A percentile compares a stretch with the other conserved stretches of the same genome.
phyloP scores from a whole-genome alignment of 2,888 invertebrate species.

The Neoaliturus tenellus region DNA sequence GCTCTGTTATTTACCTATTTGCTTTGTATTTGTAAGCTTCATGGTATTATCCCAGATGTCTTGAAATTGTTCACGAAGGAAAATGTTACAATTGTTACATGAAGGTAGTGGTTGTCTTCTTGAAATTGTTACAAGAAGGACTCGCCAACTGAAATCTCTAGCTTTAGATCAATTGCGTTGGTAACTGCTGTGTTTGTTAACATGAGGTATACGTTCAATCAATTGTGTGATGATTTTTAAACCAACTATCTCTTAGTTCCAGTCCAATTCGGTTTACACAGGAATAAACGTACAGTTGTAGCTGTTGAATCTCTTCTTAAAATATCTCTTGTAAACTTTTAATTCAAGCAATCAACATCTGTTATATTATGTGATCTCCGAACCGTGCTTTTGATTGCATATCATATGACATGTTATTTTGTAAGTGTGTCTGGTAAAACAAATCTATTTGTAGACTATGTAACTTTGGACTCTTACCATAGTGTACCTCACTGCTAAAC shows the following conservation, averaged over 20 bases:
- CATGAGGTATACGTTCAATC: neutral
- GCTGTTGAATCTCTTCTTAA: slow-evolving; percentile 42
- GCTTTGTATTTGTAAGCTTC: neutral
- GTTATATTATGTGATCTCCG: too few relatives aligned
- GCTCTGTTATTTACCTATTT: neutral
- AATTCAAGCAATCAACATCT: too few relatives aligned
- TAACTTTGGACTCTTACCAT: too few relatives aligned
- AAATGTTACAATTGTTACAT: too few relatives aligned
- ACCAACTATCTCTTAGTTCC: neutral
- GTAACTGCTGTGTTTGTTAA: neutral
- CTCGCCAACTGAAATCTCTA: neutral
- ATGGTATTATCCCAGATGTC: neutral
- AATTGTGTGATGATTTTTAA: neutral
- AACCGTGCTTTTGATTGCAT: too few relatives aligned
- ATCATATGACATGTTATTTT: too few relatives aligned
- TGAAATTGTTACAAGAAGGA: neutral
- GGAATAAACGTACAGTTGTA: neutral
- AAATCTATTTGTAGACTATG: too few relatives aligned
- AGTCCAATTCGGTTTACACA: neutral
- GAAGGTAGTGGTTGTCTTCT: neutral
- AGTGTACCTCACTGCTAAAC: too few relatives aligned
- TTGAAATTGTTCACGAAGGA: neutral
- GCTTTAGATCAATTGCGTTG: neutral
- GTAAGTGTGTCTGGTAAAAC: too few relatives aligned
- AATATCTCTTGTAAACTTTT: too few relatives aligned